These are phyloP conservation scores for Drosophila murphyi DNA, from an alignment of 1,140 invertebrate species.

Conservation along the genomic window DNA sequence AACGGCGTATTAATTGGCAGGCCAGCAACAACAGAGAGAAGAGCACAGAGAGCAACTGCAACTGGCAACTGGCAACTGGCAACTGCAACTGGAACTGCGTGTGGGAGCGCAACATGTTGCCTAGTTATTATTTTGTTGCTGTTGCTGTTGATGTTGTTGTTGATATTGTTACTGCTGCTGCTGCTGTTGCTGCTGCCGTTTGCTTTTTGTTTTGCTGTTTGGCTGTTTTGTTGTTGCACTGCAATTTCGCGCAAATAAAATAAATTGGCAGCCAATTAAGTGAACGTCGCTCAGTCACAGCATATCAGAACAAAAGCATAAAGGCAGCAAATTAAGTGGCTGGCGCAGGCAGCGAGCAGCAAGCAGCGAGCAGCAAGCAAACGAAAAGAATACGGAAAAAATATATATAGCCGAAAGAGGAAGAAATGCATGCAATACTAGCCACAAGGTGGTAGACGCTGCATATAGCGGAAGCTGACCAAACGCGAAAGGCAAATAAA, in stretches of 20 bases:
- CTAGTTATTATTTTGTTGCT: constrained; percentile 47
- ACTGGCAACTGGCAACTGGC: constrained; percentile 1
- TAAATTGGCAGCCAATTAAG: constrained; percentile 83
- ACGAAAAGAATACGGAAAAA: constrained; percentile 13
- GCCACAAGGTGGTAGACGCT: background rate
- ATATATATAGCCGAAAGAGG: constrained; percentile 14
- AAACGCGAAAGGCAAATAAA: constrained; percentile 34
- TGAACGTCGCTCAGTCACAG: constrained; percentile 60
- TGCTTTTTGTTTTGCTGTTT: too few relatives aligned
- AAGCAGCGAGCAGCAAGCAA: background rate
- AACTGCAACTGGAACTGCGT: constrained; percentile 57
- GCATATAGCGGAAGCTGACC: constrained; percentile 52
- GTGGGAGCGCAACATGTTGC: constrained; percentile 81
- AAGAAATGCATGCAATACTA: constrained; percentile 27
- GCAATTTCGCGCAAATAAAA: constrained; percentile 83
- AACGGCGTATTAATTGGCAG: constrained; percentile 81
- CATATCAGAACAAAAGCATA: constrained; percentile 81
- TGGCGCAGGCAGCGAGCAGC: constrained; percentile 22
- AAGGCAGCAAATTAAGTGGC: constrained; percentile 77
- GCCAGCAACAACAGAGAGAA: constrained; percentile 9
- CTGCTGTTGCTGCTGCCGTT: constrained; percentile 38
- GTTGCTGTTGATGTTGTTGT: constrained; percentile 23
- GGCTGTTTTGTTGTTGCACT: constrained; percentile 37
- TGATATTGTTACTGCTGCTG: constrained; percentile 14
- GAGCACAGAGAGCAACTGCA: constrained; percentile 7